Evolutionary conservation across 2,888 invertebrate species (phyloP), one percentile per base, ranked within the genome.

Genomic region (Penaeus monodon): DNA sequence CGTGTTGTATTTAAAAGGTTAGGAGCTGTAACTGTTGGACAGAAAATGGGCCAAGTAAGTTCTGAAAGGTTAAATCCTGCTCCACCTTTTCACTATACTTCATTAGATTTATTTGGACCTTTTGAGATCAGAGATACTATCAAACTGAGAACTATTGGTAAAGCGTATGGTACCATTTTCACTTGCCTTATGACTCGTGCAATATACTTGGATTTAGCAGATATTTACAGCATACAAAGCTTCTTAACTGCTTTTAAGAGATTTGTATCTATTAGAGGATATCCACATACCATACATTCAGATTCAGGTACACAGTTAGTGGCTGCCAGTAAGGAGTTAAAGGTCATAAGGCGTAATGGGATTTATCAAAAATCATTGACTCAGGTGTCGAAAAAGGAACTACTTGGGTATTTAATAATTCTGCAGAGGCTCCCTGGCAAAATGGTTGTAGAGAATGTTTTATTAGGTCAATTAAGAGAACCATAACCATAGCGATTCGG

Each of bases 381-480:
- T 85, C 38, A 64, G 29, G 85, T 64, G 49, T n/a, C 6, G 38
- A 80, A 3, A n/a, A 85, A 63, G 79, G 80, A 17, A 80, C 29
- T 57, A 65, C 29, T 20, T 85, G 80, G 85, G 12, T 29, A n/a
- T 85, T 20, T 73, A 79, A 65, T n/a, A 70, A 73, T 29, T 85
- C 85, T 64, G 85, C 80, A 17, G 80, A 79, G 44, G 85, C 80
- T 29, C 73, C 73, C 4, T 73, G 85, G 74, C 80, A 85, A 22
- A 80, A 77, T 77, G 66, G 84, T 10, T 33, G 64, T 33, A 68
- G 66, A 27, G 84, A 84, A 65, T 49, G 44, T 29, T 44, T 84
- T 8, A 74, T n/a, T 22, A 85, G 57, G 49, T 22, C 20, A 44
- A 27, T 85, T 12, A 85, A 85, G 57, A 80, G 81, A n/a, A 1